phyloP scores from a whole-genome alignment of 1,140 invertebrate genomes.

The Atta colombica region DNA sequence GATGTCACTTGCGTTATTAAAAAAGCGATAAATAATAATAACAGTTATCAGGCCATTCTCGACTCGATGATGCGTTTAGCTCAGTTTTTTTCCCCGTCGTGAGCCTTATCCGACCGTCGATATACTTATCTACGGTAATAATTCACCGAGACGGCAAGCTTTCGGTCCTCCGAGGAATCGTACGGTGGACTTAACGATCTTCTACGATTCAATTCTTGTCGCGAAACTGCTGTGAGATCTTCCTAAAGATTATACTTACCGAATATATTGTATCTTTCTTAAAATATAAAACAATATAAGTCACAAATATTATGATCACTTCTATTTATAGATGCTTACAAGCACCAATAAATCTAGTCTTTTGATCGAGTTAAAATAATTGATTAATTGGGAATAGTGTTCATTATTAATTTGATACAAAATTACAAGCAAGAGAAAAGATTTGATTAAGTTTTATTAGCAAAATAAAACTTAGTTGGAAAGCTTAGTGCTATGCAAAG shows the following conservation, averaged over 20 bases:
- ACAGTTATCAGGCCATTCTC: conserved; percentile 55
- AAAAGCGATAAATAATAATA: conserved; percentile 56
- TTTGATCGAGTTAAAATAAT: not conserved
- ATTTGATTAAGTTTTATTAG: too few relatives aligned
- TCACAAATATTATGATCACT: not conserved
- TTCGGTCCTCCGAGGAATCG: conserved; percentile 38
- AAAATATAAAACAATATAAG: not conserved
- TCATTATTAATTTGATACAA: conserved; percentile 5
- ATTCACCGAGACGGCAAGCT: conserved; percentile 39
- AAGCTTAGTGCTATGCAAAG: not conserved
- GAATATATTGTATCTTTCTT: not conserved
- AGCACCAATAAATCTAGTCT: not conserved
- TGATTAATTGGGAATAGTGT: not conserved
- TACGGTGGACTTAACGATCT: conserved; percentile 35
- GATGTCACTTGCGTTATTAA: conserved; percentile 37
- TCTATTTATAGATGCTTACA: not conserved
- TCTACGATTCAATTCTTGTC: conserved; percentile 24
- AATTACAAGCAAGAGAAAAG: not conserved
- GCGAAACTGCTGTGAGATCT: not conserved
- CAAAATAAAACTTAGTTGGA: not conserved
- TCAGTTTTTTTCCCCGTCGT: conserved; percentile 41
- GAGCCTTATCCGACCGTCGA: conserved; percentile 37
- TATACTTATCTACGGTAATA: conserved; percentile 62
- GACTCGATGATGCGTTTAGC: conserved; percentile 57
- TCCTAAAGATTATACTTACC: not conserved